These are phyloP conservation scores for Lepisosteus osseus DNA, from an alignment of 2,113 vertebrate genomes.

Conservation along the genomic window DNA sequence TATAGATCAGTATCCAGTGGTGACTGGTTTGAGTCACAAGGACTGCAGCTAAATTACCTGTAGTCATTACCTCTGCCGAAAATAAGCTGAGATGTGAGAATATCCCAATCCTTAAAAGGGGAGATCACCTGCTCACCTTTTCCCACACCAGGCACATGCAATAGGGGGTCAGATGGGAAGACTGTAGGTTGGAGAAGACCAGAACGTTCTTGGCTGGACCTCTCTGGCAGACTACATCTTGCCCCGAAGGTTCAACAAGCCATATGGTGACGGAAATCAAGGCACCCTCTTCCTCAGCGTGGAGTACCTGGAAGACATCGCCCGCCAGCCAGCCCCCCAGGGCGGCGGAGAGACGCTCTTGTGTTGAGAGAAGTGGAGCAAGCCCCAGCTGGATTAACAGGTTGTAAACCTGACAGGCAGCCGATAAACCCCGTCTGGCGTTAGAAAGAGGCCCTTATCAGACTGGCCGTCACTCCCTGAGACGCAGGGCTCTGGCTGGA, in stretches of 20 bases:
- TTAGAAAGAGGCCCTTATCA: conserved; percentile 53
- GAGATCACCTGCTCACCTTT: too few relatives aligned
- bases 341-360: neutral
- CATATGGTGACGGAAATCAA: neutral
- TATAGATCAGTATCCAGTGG: too few relatives aligned
- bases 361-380: neutral
- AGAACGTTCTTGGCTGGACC: too few relatives aligned
- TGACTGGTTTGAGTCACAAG: too few relatives aligned
- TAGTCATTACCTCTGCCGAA: too few relatives aligned
- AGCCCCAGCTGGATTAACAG: conserved; percentile 30
- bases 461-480: conserved; percentile 46
- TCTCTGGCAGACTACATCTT: neutral
- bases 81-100: too few relatives aligned
- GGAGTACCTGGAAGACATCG: too few relatives aligned
- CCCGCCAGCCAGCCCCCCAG: neutral
- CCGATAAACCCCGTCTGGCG: conserved; percentile 52
- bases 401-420: conserved; percentile 44
- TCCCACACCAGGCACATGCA: too few relatives aligned
- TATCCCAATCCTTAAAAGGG: too few relatives aligned
- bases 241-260: neutral
- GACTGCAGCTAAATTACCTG: too few relatives aligned
- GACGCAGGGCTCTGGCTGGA: conserved; percentile 5
- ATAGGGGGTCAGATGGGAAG: too few relatives aligned
- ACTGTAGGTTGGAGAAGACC: neutral
- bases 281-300: neutral